Conservation (phyloP, 2,797 vertebrate genomes). For the Thaleichthys pacificus region DNA sequence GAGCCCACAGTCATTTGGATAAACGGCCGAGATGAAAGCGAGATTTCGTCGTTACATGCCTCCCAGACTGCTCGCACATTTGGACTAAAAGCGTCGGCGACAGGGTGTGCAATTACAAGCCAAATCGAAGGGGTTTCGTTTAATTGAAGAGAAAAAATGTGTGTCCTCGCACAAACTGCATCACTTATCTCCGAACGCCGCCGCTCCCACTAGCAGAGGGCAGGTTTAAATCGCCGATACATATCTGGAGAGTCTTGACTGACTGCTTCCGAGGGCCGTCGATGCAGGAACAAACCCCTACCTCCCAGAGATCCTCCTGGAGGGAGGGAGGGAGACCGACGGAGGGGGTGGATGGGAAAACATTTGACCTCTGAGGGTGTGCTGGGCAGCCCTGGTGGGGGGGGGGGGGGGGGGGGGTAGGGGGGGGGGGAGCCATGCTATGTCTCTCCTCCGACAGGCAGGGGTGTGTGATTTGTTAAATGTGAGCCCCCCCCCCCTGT, state of each 20-base stretch:
- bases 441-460: slow-evolving; percentile 47
- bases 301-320: slow-evolving; percentile 30
- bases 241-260: not conserved
- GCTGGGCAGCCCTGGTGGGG: slow-evolving; percentile 37
- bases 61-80: slow-evolving; percentile 68
- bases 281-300: not conserved
- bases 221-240: not conserved
- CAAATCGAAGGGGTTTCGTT: slow-evolving; percentile 27
- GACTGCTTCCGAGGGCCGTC: not conserved
- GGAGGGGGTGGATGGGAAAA: slow-evolving; percentile 51
- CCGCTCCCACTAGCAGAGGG: not conserved
- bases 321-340: slow-evolving; percentile 5
- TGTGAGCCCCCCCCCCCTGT: slow-evolving; percentile 42
- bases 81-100: slow-evolving; percentile 61
- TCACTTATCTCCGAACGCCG: slow-evolving; percentile 25
- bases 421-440: slow-evolving; percentile 23
- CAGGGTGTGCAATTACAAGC: slow-evolving; percentile 73
- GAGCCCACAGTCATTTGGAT: slow-evolving; percentile 66
- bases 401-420: slow-evolving; percentile 24
- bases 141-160: slow-evolving; percentile 47
- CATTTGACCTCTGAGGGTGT: slow-evolving; percentile 64
- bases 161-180: slow-evolving; percentile 55
- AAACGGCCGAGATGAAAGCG: slow-evolving; percentile 70
- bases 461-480: slow-evolving; percentile 80
- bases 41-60: slow-evolving; percentile 67